These are phyloP conservation scores for Dryomyza anilis DNA, from an alignment of 2,888 invertebrate genomes.

Conservation along the genomic window DNA sequence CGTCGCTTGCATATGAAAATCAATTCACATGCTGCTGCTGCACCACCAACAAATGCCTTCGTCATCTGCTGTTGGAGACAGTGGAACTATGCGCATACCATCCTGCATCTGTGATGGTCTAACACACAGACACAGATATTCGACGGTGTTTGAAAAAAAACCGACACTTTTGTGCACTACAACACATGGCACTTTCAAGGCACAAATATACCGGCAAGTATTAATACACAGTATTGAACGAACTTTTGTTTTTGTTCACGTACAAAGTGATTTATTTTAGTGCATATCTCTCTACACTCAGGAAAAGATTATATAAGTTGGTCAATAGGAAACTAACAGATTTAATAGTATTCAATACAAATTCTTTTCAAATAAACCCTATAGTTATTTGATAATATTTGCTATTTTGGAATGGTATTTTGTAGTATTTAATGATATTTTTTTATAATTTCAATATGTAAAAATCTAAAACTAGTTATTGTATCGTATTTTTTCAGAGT, in stretches of 20 bases:
- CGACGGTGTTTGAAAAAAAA: background rate
- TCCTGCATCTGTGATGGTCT: background rate
- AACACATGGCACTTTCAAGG: background rate
- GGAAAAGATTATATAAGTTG: background rate
- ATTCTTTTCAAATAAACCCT: too few species aligned
- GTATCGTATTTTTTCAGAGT: too few species aligned
- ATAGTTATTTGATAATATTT: too few species aligned
- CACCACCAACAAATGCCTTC: constrained; percentile 11
- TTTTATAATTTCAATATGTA: too few species aligned
- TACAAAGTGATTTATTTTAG: constrained; percentile 19
- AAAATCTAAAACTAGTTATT: too few species aligned
- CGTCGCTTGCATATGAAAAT: constrained; percentile 33
- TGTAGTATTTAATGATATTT: too few species aligned
- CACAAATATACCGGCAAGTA: background rate
- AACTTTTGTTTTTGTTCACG: too few species aligned
- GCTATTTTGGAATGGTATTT: too few species aligned
- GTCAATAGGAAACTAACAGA: too few species aligned
- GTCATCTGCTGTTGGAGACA: background rate
- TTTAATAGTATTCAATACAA: too few species aligned
- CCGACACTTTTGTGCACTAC: background rate
- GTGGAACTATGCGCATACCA: constrained; percentile 14
- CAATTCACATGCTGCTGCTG: constrained; percentile 35
- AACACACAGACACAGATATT: too few species aligned
- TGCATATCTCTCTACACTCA: background rate
- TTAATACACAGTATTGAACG: too few species aligned